Percentiles rank a stretch among this genome's conserved stretches.
Evolutionary conservation across 2,113 vertebrate species (phyloP).

Genomic region (Phrynocephalus versicolor): DNA sequence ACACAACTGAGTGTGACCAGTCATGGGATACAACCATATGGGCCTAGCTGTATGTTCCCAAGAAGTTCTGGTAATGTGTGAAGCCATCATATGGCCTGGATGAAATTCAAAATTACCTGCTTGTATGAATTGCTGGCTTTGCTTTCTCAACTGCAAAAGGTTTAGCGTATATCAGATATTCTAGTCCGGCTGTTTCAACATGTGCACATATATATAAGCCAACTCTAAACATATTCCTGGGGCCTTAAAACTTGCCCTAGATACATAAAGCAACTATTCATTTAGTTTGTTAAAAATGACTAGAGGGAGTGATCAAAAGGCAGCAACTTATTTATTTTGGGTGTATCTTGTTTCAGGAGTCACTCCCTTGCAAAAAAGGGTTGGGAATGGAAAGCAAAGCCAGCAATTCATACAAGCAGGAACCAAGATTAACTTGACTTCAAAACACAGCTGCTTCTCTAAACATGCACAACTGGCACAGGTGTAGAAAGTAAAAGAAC

Average conservation of each 20-base stretch:
- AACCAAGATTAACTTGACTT: not conserved
- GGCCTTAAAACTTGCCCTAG: not conserved
- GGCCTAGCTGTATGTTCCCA: not conserved
- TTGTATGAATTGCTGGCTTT: too few species aligned
- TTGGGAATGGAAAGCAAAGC: not conserved
- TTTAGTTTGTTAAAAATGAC: not conserved
- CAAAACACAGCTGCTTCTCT: slow-evolving; percentile 15
- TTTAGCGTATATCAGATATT: not conserved
- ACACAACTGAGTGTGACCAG: not conserved
- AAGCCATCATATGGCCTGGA: not conserved
- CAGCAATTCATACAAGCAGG: not conserved
- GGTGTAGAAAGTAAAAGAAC: not conserved
- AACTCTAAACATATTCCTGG: not conserved
- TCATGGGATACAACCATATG: not conserved
- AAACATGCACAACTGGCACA: not conserved
- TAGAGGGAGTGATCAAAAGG: not conserved
- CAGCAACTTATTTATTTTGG: slow-evolving; percentile 1
- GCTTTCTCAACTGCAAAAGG: not conserved
- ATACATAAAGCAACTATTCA: not conserved
- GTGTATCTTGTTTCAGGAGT: slow-evolving; percentile 16
- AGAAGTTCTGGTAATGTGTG: not conserved
- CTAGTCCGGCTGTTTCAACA: not conserved
- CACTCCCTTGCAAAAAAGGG: not conserved
- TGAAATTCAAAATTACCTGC: not conserved
- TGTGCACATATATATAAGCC: not conserved